Conservation (phyloP, 2,888 invertebrate genomes). For the Hyposoter dolosus region DNA sequence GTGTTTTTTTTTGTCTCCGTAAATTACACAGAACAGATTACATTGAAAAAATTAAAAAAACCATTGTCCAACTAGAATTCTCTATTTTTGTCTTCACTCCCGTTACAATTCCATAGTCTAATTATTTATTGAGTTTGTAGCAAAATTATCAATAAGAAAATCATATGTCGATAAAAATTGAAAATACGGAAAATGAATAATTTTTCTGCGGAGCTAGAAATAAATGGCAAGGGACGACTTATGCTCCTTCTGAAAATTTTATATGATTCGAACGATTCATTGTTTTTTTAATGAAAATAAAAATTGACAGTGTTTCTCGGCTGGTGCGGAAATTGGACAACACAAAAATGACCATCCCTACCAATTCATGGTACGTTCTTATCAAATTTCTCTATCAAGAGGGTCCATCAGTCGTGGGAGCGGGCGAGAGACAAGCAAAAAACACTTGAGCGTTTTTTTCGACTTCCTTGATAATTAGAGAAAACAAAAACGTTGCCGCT, state of each 20-base stretch:
- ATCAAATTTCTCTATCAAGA: slow-evolving; percentile 77
- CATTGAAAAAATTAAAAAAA: neutral
- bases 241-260: neutral
- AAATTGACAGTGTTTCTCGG: slow-evolving; percentile 94
- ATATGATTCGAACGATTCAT: neutral
- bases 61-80: neutral
- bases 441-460: too few species aligned
- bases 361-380: slow-evolving; percentile 91
- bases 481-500: too few species aligned
- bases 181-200: neutral
- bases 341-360: slow-evolving; percentile 97
- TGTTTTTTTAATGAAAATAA: neutral
- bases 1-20: neutral
- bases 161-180: neutral
- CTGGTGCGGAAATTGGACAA: slow-evolving; percentile 96
- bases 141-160: neutral
- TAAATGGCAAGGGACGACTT: neutral
- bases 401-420: too few species aligned
- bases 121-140: neutral
- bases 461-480: too few species aligned
- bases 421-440: too few species aligned
- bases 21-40: neutral
- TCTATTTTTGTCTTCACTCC: too few species aligned
- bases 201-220: neutral
- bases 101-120: neutral